A percentile compares a stretch with the other conserved stretches of the same genome.
These are phyloP conservation scores for Coecobrya sp. DNA, from an alignment of 2,888 invertebrate species.

Conservation along the genomic window DNA sequence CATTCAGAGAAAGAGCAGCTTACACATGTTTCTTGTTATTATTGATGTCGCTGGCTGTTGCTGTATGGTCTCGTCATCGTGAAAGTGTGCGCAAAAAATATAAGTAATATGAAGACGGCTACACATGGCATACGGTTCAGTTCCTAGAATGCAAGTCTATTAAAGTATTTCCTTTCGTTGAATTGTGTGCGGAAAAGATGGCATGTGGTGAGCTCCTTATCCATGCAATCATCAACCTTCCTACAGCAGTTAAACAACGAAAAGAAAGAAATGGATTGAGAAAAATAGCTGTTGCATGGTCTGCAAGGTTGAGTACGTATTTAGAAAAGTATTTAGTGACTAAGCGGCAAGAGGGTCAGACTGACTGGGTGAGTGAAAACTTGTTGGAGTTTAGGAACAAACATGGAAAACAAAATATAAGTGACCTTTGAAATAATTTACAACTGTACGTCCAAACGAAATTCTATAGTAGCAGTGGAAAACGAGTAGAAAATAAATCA, in stretches of 20 bases:
- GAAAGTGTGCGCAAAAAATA: background rate
- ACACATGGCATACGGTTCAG: background rate
- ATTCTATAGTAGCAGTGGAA: too few species aligned
- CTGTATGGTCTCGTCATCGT: background rate
- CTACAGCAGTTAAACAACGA: background rate
- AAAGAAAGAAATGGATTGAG: background rate
- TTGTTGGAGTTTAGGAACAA: background rate
- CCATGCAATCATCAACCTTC: conserved; percentile 17
- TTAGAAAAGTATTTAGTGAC: background rate
- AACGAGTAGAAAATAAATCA: background rate
- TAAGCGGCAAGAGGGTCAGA: too few species aligned
- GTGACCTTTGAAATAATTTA: too few species aligned
- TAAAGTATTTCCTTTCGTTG: background rate
- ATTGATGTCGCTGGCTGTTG: background rate
- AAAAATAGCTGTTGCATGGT: conserved; percentile 23
- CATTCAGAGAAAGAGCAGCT: background rate
- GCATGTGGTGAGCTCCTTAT: background rate
- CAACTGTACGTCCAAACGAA: too few species aligned
- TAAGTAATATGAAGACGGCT: background rate
- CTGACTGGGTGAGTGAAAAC: background rate
- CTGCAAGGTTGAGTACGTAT: background rate
- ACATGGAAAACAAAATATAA: background rate
- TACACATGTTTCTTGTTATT: conserved; percentile 3
- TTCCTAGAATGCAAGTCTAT: background rate
- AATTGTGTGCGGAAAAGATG: conserved; percentile 1